Conservation (phyloP, 2,113 vertebrate species). For the Epinephelus moara region DNA sequence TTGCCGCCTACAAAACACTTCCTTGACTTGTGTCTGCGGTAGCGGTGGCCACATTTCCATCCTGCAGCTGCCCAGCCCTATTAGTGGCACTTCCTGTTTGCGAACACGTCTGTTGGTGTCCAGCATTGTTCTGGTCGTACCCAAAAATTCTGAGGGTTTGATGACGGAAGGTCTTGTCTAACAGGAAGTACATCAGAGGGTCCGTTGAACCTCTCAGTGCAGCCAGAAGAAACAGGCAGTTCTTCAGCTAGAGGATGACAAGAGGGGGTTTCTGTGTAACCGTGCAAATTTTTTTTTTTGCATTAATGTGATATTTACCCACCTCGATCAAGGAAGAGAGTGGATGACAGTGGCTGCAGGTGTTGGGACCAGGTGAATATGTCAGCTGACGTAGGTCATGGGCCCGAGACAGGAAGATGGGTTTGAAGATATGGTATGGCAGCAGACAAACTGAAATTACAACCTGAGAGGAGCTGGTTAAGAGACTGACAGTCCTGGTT, state of each 20-base stretch:
- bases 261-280: neutral
- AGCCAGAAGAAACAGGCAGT: constrained; percentile 72
- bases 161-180: constrained; percentile 77
- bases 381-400: neutral
- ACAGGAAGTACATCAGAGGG: constrained; percentile 77
- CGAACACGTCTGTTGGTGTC: neutral
- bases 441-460: constrained; percentile 79
- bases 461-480: constrained; percentile 28
- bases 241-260: constrained; percentile 69
- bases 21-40: neutral
- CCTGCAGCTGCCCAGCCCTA: neutral
- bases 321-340: constrained; percentile 76
- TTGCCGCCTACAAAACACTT: neutral
- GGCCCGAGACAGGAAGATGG: constrained; percentile 65
- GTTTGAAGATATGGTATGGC: constrained; percentile 78
- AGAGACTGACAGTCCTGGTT: neutral
- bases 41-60: neutral
- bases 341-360: constrained; percentile 59
- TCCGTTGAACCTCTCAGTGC: constrained; percentile 69
- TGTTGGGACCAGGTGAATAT: neutral
- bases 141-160: constrained; percentile 51
- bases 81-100: neutral
- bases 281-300: too few species aligned
- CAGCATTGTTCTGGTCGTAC: neutral
- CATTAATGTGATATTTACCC: constrained; percentile 23